Evolutionary conservation across 2,113 vertebrate species (phyloP).

Genomic region (Machaerirhynchus nigripectus): DNA sequence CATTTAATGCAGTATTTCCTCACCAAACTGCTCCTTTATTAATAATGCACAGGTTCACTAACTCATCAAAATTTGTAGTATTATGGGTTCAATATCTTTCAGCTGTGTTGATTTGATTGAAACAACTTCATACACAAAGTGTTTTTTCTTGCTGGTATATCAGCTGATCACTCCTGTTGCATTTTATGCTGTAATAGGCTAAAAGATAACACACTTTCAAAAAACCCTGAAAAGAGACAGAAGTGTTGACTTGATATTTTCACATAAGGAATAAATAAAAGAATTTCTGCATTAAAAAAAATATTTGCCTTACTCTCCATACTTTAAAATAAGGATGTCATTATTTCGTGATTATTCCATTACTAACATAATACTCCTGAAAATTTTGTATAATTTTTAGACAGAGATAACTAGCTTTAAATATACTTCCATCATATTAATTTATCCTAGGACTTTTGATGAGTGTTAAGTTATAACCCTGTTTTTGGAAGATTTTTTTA

Average conservation of each 20-base stretch:
- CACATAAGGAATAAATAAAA: not conserved
- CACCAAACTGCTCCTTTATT: not conserved
- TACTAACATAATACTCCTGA: not conserved
- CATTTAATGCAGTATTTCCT: not conserved
- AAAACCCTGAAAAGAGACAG: not conserved
- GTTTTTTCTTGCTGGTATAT: not conserved
- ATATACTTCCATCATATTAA: not conserved
- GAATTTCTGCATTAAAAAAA: not conserved
- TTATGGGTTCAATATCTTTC: not conserved
- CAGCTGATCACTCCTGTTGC: not conserved
- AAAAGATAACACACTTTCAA: not conserved
- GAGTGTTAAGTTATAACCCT: not conserved
- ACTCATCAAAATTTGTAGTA: not conserved
- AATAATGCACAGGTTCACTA: not conserved
- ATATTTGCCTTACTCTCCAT: not conserved
- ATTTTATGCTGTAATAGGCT: not conserved
- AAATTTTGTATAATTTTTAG: not conserved
- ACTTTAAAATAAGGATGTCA: not conserved
- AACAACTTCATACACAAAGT: not conserved
- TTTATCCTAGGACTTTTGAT: not conserved
- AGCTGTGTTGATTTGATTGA: not conserved
- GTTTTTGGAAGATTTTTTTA: not conserved
- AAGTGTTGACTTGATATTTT: not conserved
- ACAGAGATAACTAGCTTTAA: not conserved
- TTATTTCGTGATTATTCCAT: not conserved